Evolutionary conservation across 2,113 vertebrate species (phyloP).

Genomic region (Cyanoramphus novaezelandiae): DNA sequence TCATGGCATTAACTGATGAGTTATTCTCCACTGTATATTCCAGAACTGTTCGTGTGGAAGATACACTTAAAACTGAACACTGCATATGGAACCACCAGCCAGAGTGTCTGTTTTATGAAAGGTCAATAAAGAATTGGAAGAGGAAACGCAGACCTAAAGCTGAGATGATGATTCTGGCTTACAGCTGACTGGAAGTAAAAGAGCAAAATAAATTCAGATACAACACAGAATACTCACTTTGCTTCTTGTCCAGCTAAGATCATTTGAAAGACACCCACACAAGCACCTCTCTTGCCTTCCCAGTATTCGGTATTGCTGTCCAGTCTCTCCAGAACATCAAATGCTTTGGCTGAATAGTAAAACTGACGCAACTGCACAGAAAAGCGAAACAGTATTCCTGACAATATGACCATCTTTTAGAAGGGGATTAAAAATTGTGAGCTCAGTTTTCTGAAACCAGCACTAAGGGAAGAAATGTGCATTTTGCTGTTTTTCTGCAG

Average conservation of each 20-base stretch:
- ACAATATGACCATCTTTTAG: background rate
- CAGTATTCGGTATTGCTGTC: conserved; percentile 92
- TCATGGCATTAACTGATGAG: background rate
- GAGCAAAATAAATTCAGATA: background rate
- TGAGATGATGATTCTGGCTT: background rate
- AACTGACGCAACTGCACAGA: conserved; percentile 93
- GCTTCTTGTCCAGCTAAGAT: conserved; percentile 92
- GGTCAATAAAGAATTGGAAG: background rate
- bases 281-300: conserved; percentile 96
- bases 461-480: background rate
- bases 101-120: background rate
- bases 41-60: background rate
- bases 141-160: background rate
- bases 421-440: background rate
- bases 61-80: background rate
- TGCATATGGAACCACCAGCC: background rate
- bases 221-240: conserved; percentile 78
- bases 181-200: background rate
- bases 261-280: conserved; percentile 96
- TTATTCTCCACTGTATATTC: background rate
- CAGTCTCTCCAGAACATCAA: conserved; percentile 91
- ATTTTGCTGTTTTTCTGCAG: background rate
- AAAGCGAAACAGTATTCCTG: conserved; percentile 41
- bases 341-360: conserved; percentile 94
- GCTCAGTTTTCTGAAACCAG: background rate